phyloP scores from a whole-genome alignment of 92 coral and sea anemone species.

The Epizoanthus illoricatus region DNA sequence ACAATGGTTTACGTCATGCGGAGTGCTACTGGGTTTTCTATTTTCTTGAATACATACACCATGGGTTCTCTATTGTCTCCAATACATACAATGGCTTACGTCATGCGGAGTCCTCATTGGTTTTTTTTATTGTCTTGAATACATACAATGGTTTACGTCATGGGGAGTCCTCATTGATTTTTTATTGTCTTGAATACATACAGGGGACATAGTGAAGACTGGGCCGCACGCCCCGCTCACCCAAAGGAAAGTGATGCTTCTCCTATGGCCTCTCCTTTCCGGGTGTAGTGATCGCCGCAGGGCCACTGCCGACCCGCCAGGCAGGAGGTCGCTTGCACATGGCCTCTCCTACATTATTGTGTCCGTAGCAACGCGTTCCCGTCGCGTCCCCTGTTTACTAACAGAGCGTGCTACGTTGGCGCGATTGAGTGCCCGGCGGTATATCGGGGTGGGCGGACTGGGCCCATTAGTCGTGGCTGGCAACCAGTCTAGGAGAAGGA shows the following conservation, averaged over 20 bases:
- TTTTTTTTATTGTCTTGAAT: too few species aligned
- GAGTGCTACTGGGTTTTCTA: too few species aligned
- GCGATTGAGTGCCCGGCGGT: conserved; percentile 3
- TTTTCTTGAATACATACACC: too few species aligned
- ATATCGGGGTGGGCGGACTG: neutral
- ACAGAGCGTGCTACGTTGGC: neutral
- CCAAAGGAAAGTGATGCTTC: neutral
- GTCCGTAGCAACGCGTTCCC: neutral
- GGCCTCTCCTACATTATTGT: too few species aligned
- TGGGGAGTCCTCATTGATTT: too few species aligned
- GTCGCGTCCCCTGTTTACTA: neutral
- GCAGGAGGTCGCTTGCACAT: neutral
- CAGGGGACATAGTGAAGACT: neutral
- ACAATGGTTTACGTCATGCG: too few species aligned
- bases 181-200: too few species aligned
- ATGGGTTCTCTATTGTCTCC: too few species aligned
- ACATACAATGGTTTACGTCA: too few species aligned
- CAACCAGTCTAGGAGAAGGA: conserved; percentile 8
- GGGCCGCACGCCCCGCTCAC: neutral
- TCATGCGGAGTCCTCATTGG: too few species aligned
- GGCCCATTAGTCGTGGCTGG: neutral
- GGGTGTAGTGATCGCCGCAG: neutral
- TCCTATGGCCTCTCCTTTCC: conserved; percentile 3
- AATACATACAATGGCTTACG: too few species aligned
- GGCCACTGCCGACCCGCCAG: neutral